phyloP scores from a whole-genome alignment of 2,113 vertebrate genomes.

The Prinia subflava region DNA sequence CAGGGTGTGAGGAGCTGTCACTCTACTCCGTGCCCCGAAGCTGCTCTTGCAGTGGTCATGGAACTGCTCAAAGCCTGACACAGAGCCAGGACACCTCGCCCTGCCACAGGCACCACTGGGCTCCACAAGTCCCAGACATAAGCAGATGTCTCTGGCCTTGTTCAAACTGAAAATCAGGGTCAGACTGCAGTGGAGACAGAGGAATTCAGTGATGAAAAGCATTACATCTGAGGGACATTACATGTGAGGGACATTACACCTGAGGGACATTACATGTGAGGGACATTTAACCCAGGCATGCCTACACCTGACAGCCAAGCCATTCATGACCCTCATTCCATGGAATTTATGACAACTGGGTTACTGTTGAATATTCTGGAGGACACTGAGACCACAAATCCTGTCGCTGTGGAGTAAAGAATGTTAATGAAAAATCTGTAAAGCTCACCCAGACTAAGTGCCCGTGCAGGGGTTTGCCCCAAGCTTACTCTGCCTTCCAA shows the following conservation, averaged over 20 bases:
- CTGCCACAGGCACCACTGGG: background rate
- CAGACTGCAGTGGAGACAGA: background rate
- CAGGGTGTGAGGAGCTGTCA: background rate
- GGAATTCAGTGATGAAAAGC: background rate
- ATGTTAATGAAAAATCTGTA: background rate
- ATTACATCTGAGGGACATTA: background rate
- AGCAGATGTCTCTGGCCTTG: background rate
- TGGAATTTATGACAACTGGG: background rate
- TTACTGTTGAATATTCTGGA: background rate
- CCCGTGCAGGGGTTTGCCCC: background rate
- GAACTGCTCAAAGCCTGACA: rapidly evolving
- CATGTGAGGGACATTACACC: background rate
- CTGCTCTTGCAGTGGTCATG: background rate
- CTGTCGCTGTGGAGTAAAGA: background rate
- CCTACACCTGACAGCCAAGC: background rate
- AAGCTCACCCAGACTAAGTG: background rate
- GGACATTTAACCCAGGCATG: rapidly evolving
- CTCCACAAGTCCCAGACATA: background rate
- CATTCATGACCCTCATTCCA: background rate
- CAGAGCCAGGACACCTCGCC: background rate
- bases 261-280: background rate
- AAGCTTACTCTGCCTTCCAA: background rate
- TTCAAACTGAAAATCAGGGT: background rate
- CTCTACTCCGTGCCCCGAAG: background rate
- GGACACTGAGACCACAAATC: background rate